Conservation (phyloP, 37 sponge, comb jelly and placozoan species). For the Ianthella basta region DNA sequence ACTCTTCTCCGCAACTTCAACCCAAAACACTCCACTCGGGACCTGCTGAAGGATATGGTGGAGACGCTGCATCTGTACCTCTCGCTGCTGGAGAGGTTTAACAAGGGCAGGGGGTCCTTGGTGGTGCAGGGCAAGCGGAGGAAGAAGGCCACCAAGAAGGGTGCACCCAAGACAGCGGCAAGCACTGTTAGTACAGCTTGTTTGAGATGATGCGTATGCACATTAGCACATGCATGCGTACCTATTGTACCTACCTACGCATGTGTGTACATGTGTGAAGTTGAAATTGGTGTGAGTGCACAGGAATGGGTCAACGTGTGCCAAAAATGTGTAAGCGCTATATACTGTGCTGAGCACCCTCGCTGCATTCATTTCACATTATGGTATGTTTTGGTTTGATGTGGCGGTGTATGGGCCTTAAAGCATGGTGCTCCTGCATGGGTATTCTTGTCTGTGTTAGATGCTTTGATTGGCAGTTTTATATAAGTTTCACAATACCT, state of each 20-base stretch:
- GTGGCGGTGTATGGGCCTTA: too few species aligned
- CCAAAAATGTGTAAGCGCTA: too few species aligned
- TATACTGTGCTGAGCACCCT: too few species aligned
- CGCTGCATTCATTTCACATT: too few species aligned
- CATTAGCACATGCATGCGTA: too few species aligned
- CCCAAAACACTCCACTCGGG: slow-evolving; percentile 3
- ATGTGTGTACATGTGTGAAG: neutral
- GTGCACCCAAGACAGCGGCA: neutral
- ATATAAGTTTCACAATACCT: neutral
- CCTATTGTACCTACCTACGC: neutral
- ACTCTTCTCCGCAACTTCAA: slow-evolving; percentile 72
- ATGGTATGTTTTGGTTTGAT: too few species aligned
- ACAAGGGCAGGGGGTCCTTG: slow-evolving; percentile 41
- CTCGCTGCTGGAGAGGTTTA: slow-evolving; percentile 70
- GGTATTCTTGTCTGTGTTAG: too few species aligned
- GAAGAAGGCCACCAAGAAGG: slow-evolving; percentile 20
- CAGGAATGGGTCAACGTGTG: too few species aligned
- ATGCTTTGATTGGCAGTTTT: too few species aligned
- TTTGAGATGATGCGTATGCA: slow-evolving; percentile 14
- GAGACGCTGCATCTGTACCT: slow-evolving; percentile 83
- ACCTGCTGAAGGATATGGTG: slow-evolving; percentile 54
- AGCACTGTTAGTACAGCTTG: too few species aligned
- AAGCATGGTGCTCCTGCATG: too few species aligned
- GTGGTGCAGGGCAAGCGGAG: slow-evolving; percentile 70
- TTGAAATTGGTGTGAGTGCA: too few species aligned